Conservation (phyloP, 1,140 invertebrate species). For the Temnothorax curvispinosus region DNA sequence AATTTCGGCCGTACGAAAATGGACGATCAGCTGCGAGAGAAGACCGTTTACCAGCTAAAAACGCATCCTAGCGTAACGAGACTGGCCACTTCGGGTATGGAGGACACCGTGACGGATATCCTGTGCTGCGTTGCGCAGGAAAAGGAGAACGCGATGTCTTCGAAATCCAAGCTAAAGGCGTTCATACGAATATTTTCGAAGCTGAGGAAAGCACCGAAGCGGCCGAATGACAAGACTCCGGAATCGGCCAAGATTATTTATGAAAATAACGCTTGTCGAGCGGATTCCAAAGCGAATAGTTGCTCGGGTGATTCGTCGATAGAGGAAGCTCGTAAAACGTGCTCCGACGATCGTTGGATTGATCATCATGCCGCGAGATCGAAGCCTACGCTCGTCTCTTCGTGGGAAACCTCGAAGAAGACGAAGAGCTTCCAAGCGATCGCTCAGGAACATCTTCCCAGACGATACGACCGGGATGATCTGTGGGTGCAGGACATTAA, state of each 20-base stretch:
- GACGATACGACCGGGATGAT: conserved; percentile 59
- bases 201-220: conserved; percentile 21
- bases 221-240: neutral
- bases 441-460: conserved; percentile 15
- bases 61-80: conserved; percentile 73
- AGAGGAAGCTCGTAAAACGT: neutral
- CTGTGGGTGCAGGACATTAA: conserved; percentile 54
- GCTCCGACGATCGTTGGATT: neutral
- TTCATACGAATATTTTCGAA: conserved; percentile 60
- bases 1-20: neutral
- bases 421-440: neutral
- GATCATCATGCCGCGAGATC: neutral
- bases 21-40: neutral
- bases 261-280: conserved; percentile 63
- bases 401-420: neutral
- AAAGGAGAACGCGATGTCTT: conserved; percentile 3
- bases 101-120: conserved; percentile 66
- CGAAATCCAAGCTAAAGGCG: conserved; percentile 48
- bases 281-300: conserved; percentile 25
- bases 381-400: neutral
- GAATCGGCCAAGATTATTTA: conserved; percentile 59
- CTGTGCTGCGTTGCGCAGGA: conserved; percentile 57
- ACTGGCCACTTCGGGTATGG: conserved; percentile 60
- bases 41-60: conserved; percentile 34
- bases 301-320: conserved; percentile 54